Evolutionary conservation across 2,113 vertebrate species (phyloP).

Genomic region (Xerus inauris): DNA sequence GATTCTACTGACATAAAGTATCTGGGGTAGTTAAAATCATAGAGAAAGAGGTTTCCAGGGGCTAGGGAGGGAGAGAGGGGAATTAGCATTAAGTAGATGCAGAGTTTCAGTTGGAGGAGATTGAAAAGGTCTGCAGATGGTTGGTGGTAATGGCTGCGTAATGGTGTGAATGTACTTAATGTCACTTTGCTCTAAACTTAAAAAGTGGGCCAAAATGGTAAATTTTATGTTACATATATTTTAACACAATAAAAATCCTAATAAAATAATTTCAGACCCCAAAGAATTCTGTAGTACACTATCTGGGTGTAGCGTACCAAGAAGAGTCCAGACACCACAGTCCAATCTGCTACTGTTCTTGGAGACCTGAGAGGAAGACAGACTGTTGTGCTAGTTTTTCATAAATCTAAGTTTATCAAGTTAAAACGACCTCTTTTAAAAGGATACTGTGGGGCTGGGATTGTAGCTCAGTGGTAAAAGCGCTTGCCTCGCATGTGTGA

Average conservation of each 20-base stretch:
- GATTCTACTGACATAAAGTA: background rate
- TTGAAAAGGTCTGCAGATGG: background rate
- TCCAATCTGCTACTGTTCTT: background rate
- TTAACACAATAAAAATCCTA: background rate
- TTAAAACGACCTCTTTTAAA: no score
- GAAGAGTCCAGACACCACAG: accelerated
- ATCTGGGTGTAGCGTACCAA: background rate
- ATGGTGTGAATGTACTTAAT: background rate
- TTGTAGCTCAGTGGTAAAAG: no score
- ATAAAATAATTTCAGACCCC: background rate
- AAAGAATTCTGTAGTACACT: background rate
- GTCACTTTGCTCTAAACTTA: background rate
- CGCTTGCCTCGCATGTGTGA: no score
- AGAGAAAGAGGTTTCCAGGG: background rate
- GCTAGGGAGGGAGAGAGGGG: no score
- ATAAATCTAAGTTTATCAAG: background rate
- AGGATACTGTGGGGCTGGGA: no score
- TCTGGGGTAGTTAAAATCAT: background rate
- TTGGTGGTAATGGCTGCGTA: background rate
- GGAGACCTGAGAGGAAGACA: background rate
- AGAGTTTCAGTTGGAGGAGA: background rate
- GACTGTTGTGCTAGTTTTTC: background rate
- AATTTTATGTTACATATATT: background rate
- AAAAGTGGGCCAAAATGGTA: background rate
- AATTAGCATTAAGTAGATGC: background rate